phyloP scores from a whole-genome alignment of 2,113 vertebrate species.

The Scomber japonicus region DNA sequence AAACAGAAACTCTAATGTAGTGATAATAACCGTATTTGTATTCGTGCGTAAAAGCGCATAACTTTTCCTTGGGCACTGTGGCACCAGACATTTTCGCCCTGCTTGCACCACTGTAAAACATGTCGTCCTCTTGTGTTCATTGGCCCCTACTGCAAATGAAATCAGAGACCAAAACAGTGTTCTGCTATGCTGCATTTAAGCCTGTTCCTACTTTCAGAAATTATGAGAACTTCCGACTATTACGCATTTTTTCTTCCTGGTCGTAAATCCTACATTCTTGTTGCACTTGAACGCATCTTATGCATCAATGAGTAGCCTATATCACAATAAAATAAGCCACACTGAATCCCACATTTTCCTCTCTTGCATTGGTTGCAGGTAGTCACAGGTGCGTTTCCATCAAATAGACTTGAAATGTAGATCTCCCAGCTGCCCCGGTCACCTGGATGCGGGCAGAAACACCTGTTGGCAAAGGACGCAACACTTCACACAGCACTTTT shows the following conservation, averaged over 20 bases:
- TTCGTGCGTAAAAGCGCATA: not conserved
- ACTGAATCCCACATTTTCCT: not conserved
- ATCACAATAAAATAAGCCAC: not conserved
- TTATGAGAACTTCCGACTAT: not conserved
- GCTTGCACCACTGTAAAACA: not conserved
- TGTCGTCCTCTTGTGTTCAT: slow-evolving; percentile 12
- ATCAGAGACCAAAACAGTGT: too few relatives aligned
- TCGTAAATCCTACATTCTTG: not conserved
- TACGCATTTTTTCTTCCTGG: not conserved
- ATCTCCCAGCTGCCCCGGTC: slow-evolving; percentile 38
- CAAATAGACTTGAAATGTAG: not conserved
- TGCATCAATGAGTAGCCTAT: too few relatives aligned
- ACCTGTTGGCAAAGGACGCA: slow-evolving; percentile 57
- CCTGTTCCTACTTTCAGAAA: not conserved
- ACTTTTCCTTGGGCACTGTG: too few relatives aligned
- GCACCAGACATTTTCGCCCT: too few relatives aligned
- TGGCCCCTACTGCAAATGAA: not conserved
- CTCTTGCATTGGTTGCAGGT: not conserved
- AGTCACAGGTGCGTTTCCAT: slow-evolving; percentile 8
- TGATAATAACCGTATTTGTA: too few relatives aligned
- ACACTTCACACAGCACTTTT: slow-evolving; percentile 71
- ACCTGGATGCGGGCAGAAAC: slow-evolving; percentile 69
- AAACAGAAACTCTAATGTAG: too few relatives aligned
- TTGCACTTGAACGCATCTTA: too few relatives aligned
- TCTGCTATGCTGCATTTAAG: not conserved